Base-by-base conservation (phyloP, 2,113 vertebrate species). In the Microtus montanus region DNA sequence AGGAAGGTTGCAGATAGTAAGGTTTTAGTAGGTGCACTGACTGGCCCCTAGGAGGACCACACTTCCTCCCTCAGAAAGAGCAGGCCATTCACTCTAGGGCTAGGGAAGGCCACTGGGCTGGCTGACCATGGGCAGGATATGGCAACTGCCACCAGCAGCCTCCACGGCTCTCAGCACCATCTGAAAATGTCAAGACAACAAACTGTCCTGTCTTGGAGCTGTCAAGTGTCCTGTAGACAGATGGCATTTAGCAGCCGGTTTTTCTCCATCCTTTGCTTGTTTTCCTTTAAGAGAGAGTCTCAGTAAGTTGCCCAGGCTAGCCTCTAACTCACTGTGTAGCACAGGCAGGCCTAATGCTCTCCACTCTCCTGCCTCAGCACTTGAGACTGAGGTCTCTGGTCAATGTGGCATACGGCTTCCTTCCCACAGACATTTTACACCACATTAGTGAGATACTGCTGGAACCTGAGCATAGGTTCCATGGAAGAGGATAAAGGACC, bases 111-210 rank as follows among this genome's bases (percentile, higher is more conserved):
- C 44, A n/a, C 84, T 54, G 64, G 47, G n/a, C n/a, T 58, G 35
- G 8, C 52, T 88, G 44, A 28, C 47, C 44, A 5, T 47, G 61
- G 63, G 28, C 33, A 9, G 22, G 33, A 13, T 77, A 85, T n/a
- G 30, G 52, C 6, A 0, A 41, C 58, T 8, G 61, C 38, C 52
- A 66, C 24, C 35, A 17, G 87, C 4, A 78, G 38, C 77, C 63
- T 71, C 49, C 75, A 24, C 17, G 20, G 47, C 73, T 15, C 44
- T 75, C 44, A 14, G 33, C 68, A 38, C 5, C 13, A 4, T 88
- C 28, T 35, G 78, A 17, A 95, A 92, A 87, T 89, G 95, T 93
- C 89, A 91, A 94, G 90, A 94, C 78, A 66, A 85, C 89, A 89
- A 33, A 12, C 4, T 2, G 1, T n/a, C 87, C 90, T 80, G 44